These are phyloP conservation scores for Drosophila saltans DNA, from an alignment of 1,140 invertebrate species.

Conservation along the genomic window DNA sequence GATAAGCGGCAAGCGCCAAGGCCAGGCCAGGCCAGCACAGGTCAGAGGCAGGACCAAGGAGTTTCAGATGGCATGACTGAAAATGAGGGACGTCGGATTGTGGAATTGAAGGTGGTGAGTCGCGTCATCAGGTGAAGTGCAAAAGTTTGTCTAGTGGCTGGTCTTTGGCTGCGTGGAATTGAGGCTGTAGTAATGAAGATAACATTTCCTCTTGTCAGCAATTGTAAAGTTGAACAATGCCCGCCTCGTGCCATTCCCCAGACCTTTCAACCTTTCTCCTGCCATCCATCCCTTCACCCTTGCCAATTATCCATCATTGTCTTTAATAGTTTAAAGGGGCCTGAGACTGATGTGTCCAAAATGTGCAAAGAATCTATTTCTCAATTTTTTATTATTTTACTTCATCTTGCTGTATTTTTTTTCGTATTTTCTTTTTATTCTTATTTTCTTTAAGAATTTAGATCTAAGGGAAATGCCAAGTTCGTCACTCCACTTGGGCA, in stretches of 20 bases:
- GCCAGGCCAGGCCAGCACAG: too few relatives aligned
- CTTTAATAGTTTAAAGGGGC: constrained; percentile 17
- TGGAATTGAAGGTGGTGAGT: neutral
- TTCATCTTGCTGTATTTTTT: neutral
- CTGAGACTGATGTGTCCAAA: constrained; percentile 32
- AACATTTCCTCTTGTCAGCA: constrained; percentile 76
- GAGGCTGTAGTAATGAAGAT: constrained; percentile 73
- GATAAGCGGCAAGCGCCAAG: constrained; percentile 23
- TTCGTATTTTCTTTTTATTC: constrained; percentile 19
- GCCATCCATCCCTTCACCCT: too few relatives aligned
- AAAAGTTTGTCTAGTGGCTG: constrained; percentile 36
- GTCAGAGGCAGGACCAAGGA: neutral
- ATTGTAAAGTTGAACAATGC: constrained; percentile 61
- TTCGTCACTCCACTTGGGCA: neutral
- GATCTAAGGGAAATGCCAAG: neutral
- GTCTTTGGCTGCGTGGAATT: constrained; percentile 21
- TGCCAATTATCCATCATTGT: neutral
- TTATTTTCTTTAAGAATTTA: neutral
- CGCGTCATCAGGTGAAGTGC: constrained; percentile 59
- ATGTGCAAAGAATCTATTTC: constrained; percentile 39
- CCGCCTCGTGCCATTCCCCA: constrained; percentile 6
- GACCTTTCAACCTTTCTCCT: too few relatives aligned
- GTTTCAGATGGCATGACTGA: neutral
- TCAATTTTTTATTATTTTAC: constrained; percentile 17
- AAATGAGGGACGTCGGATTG: neutral